A percentile compares a stretch with the other conserved stretches of the same genome.
Evolutionary conservation across 2,888 invertebrate species (phyloP).

Genomic region (Ceraclea dissimilis): DNA sequence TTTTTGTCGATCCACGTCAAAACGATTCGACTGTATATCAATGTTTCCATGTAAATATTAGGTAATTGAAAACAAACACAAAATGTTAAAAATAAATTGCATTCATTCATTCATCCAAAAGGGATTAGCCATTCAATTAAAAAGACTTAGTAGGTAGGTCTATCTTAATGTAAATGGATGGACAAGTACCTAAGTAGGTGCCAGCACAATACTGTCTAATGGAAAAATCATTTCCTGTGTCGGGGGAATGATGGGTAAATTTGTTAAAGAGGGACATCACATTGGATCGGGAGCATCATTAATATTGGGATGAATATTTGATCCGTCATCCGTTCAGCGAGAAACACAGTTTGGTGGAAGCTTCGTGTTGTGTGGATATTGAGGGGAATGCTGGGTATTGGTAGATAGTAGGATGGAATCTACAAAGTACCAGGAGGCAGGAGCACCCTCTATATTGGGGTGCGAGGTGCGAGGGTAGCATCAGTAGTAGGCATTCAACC

Average conservation of each 20-base stretch:
- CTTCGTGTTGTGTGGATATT: background rate
- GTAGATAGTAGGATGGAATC: background rate
- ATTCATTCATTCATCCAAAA: too few species aligned
- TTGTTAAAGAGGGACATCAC: background rate
- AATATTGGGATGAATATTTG: slow-evolving; percentile 5
- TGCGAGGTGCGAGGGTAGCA: background rate
- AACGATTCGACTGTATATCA: too few species aligned
- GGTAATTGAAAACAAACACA: too few species aligned
- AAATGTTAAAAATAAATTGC: too few species aligned
- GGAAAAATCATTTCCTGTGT: background rate
- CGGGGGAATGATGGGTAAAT: background rate
- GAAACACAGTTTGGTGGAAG: background rate
- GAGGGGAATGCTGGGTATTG: background rate
- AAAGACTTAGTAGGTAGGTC: too few species aligned
- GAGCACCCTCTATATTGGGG: background rate
- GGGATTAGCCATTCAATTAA: too few species aligned
- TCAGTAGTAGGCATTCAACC: background rate
- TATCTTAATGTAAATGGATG: too few species aligned
- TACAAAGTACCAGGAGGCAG: background rate
- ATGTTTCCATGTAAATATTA: too few species aligned
- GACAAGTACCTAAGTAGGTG: too few species aligned
- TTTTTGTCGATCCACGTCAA: too few species aligned
- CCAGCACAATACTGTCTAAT: background rate
- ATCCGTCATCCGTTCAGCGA: background rate
- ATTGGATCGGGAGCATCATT: background rate